These are phyloP conservation scores for Andricus grossulariae DNA, from an alignment of 1,140 invertebrate genomes.

Conservation along the genomic window DNA sequence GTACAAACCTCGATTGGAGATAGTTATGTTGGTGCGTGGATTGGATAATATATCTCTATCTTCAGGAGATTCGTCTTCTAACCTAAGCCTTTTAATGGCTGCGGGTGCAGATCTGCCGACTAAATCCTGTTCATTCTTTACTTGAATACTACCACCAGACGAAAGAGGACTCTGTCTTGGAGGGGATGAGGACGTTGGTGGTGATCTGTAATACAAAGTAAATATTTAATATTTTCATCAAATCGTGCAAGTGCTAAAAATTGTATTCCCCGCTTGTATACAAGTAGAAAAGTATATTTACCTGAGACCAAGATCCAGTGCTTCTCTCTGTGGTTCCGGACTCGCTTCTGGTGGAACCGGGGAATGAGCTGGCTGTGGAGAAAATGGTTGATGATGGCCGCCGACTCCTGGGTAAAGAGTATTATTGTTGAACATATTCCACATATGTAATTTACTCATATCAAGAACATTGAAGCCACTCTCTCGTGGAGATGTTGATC, in stretches of 20 bases:
- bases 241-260: slow-evolving; percentile 3
- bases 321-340: slow-evolving; percentile 78
- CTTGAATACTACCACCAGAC: slow-evolving; percentile 61
- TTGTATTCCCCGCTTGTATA: slow-evolving; percentile 17
- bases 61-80: slow-evolving; percentile 66
- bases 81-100: slow-evolving; percentile 79
- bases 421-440: slow-evolving; percentile 87
- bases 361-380: slow-evolving; percentile 66
- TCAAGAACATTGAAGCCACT: slow-evolving; percentile 81
- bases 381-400: slow-evolving; percentile 56
- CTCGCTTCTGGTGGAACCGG: slow-evolving; percentile 62
- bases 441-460: slow-evolving; percentile 85
- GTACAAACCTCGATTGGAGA: slow-evolving; percentile 86
- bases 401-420: slow-evolving; percentile 63
- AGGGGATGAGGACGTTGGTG: slow-evolving; percentile 64
- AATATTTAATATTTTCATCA: slow-evolving; percentile 31
- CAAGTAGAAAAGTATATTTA: slow-evolving; percentile 42
- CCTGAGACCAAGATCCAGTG: slow-evolving; percentile 78
- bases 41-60: slow-evolving; percentile 73
- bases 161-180: slow-evolving; percentile 62
- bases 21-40: slow-evolving; percentile 87
- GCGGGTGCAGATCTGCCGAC: slow-evolving; percentile 75
- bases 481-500: slow-evolving; percentile 75
- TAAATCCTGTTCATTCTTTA: slow-evolving; percentile 80
- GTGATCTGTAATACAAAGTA: slow-evolving; percentile 54